These are phyloP conservation scores for Archips crataeganus DNA, from an alignment of 2,888 invertebrate genomes.

Conservation along the genomic window DNA sequence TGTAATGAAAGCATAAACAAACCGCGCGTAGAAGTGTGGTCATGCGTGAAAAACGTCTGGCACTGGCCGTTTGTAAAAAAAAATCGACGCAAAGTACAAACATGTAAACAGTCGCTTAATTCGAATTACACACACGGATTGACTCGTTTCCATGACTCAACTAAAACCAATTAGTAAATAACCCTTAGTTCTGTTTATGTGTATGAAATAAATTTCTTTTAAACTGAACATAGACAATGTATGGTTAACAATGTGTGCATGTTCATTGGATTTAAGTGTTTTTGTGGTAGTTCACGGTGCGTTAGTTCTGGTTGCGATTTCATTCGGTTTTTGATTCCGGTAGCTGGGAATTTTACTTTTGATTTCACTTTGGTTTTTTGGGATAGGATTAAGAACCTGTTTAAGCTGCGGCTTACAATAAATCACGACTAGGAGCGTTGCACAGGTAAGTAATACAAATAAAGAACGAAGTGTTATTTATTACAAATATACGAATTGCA, in stretches of 20 bases:
- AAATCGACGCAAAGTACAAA: conserved; percentile 62
- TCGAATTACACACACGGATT: conserved; percentile 80
- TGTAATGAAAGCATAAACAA: conserved; percentile 29
- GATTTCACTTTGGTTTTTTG: conserved; percentile 46
- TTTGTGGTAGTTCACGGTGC: conserved; percentile 57
- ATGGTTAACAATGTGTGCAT: conserved; percentile 64
- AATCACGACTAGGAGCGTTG: background rate
- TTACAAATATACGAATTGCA: background rate
- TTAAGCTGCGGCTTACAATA: background rate
- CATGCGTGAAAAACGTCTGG: conserved; percentile 77
- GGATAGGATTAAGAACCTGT: conserved; percentile 40
- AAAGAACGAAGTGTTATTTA: background rate
- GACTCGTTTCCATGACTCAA: conserved; percentile 77
- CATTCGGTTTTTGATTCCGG: conserved; percentile 45
- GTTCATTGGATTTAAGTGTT: conserved; percentile 66
- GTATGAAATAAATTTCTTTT: conserved; percentile 66
- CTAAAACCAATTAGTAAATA: conserved; percentile 78
- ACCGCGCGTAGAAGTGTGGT: conserved; percentile 56
- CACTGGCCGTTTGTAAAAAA: conserved; percentile 69
- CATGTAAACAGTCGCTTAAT: conserved; percentile 81
- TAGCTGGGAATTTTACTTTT: conserved; percentile 48
- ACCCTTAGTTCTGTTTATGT: conserved; percentile 73
- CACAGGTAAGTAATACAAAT: background rate
- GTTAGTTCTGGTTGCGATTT: conserved; percentile 54
- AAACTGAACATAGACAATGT: conserved; percentile 73